These are phyloP conservation scores for Notodonta ziczac DNA, from an alignment of 2,888 invertebrate species.

Conservation along the genomic window DNA sequence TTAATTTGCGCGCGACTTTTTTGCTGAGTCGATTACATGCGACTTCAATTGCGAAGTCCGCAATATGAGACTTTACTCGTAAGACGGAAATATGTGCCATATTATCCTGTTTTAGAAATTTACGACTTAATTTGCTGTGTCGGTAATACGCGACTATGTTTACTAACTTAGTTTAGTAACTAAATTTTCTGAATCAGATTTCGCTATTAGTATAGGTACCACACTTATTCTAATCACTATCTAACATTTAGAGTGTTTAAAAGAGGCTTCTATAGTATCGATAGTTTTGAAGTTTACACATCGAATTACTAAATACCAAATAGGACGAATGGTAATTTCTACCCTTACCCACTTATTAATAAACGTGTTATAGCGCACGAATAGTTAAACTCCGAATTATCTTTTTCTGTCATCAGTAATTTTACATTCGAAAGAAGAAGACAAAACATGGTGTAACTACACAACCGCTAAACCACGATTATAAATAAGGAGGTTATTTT, in stretches of 20 bases:
- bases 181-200: too few species aligned
- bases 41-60: neutral
- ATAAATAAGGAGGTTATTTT: too few species aligned
- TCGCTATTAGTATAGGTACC: too few species aligned
- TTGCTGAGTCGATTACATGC: neutral
- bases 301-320: neutral
- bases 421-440: too few species aligned
- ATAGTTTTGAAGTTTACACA: neutral
- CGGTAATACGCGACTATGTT: neutral
- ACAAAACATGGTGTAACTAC: too few species aligned
- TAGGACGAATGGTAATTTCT: neutral
- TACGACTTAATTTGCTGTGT: neutral
- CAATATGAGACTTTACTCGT: too few species aligned
- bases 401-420: too few species aligned
- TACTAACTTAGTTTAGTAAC: neutral
- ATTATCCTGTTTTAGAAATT: too few species aligned
- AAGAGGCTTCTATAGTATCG: neutral
- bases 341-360: neutral
- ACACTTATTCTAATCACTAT: neutral
- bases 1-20: neutral
- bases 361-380: too few species aligned
- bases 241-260: conserved; percentile 2
- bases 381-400: too few species aligned
- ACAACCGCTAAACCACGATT: too few species aligned
- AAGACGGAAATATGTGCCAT: too few species aligned